phyloP scores from a whole-genome alignment of 2,888 invertebrate species.

The Lasioglossum pauxillum region DNA sequence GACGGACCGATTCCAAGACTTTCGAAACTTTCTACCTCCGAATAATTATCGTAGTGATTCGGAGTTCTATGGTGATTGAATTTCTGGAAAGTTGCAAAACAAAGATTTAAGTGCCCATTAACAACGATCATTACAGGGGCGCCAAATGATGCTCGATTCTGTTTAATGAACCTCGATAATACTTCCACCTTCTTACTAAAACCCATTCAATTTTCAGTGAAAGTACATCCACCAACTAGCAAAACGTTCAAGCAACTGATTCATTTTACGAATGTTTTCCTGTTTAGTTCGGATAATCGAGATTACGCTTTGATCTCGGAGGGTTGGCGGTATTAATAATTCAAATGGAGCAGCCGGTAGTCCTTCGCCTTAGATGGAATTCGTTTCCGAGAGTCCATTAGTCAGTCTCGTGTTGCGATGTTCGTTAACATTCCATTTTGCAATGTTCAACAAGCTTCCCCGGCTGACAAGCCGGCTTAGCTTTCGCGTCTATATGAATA shows the following conservation, averaged over 20 bases:
- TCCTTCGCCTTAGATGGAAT: background rate
- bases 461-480: background rate
- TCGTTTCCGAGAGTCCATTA: background rate
- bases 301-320: background rate
- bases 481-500: conserved; percentile 21
- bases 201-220: background rate
- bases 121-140: background rate
- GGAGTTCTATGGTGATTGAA: conserved; percentile 8
- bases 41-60: conserved; percentile 3
- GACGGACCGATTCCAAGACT: background rate
- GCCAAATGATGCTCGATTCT: background rate
- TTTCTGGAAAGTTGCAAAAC: background rate
- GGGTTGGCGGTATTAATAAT: background rate
- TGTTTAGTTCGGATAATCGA: background rate
- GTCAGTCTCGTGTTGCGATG: background rate
- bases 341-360: background rate
- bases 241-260: background rate
- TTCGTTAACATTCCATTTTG: background rate
- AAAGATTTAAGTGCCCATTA: background rate
- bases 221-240: background rate
- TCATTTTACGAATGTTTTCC: background rate
- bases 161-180: background rate
- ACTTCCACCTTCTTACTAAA: background rate
- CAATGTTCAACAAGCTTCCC: conserved; percentile 21
- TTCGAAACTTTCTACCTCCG: background rate